A percentile compares a stretch with the other conserved stretches of the same genome.
Evolutionary conservation across 2,888 invertebrate genomes (phyloP).

Genomic region (Drosophila paranaensis): DNA sequence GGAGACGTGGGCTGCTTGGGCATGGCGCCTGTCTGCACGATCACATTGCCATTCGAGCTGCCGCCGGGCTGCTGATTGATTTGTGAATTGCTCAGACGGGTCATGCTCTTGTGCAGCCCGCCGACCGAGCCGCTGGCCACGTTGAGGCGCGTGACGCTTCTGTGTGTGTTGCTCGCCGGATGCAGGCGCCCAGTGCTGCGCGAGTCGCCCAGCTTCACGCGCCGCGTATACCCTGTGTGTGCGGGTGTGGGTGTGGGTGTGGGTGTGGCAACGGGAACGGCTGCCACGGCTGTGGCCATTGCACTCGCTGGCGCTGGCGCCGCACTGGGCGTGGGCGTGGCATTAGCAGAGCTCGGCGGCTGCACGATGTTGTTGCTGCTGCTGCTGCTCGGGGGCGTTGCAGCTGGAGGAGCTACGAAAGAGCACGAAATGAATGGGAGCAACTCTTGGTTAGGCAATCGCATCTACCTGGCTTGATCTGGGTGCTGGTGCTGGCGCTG

Average conservation of each 20-base stretch:
- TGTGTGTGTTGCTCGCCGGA: constrained; percentile 88
- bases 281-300: constrained; percentile 59
- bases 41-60: constrained; percentile 82
- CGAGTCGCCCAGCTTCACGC: constrained; percentile 90
- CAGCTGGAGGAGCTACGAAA: constrained; percentile 17
- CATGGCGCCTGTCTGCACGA: constrained; percentile 82
- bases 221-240: constrained; percentile 86
- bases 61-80: constrained; percentile 87
- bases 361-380: constrained; percentile 33
- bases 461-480: constrained; percentile 77
- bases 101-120: constrained; percentile 93
- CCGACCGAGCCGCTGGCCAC: constrained; percentile 91
- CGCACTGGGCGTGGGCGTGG: constrained; percentile 43
- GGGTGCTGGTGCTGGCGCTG: constrained; percentile 53
- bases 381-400: constrained; percentile 41
- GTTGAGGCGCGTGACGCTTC: constrained; percentile 92
- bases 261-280: constrained; percentile 67
- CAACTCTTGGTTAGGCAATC: no score
- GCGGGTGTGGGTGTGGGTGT: constrained; percentile 83
- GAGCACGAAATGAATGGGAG: background rate
- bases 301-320: constrained; percentile 43
- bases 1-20: constrained; percentile 69
- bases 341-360: constrained; percentile 27
- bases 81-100: constrained; percentile 91
- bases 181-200: constrained; percentile 91